Evolutionary conservation across 1,140 invertebrate species (phyloP), one percentile per base, ranked within the genome.

Genomic region (Drosophila sechellia): DNA sequence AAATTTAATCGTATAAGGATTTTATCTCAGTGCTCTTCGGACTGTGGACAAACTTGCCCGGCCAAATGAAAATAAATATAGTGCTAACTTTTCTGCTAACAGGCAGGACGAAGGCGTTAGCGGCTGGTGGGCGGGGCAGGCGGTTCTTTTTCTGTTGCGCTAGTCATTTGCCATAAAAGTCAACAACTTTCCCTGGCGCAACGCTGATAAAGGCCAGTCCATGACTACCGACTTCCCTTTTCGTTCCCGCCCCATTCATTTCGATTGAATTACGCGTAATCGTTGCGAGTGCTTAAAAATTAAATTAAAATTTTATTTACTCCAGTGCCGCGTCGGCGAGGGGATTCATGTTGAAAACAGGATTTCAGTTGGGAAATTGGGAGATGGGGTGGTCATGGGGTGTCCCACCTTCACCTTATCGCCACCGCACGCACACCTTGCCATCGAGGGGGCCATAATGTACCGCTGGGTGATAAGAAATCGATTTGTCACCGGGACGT

Each of bases 251-350:
- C 0, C 59, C 56, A 46, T 60, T 58, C 65, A 61, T 54, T 77
- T 85, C 83, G 79, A 86, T 86, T 89, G 83, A 86, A 86, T 89
- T 86, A 86, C 79, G 65, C 83, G 76, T 79, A 89, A 86, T 87
- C 84, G 84, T 72, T 83, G 77, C 66, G 70, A 86, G 79, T 78
- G 70, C 83, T 79, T 87, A 87, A 87, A 87, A 86, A 86, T 86
- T 76, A 87, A 86, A 87, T 86, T 86, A 86, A 87, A 87, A 86
- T 83, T 86, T 68, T 86, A 86, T 86, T 86, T 87, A 86, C 83
- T 86, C 77, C 68, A 54, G 70, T 37, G 34, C 50, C 27, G 34
- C 31, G 17, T 5, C 11, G 45, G 34, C 42, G 12, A 10, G n/a
- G 20, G 17, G 5, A 49, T 12, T 37, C 39, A 39, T 27, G 27